Conservation (phyloP, 2,113 vertebrate species). For the Speoplatyrhinus poulsoni region DNA sequence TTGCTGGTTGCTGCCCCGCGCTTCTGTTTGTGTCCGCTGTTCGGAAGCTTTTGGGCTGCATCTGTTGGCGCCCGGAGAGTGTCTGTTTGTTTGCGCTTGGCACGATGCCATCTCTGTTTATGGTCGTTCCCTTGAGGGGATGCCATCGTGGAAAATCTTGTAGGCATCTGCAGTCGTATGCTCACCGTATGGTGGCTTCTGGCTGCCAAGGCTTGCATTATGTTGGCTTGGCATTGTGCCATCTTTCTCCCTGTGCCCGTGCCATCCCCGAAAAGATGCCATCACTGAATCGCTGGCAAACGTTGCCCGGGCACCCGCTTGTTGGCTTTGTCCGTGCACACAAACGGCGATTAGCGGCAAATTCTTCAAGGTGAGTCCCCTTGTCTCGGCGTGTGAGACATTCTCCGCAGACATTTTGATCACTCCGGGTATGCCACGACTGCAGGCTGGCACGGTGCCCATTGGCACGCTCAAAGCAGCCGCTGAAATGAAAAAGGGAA, state of each 20-base stretch:
- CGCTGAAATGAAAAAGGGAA: conserved; percentile 42
- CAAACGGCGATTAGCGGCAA: conserved; percentile 55
- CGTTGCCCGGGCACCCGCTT: conserved; percentile 54
- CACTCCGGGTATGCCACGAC: conserved; percentile 25
- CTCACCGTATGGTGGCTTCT: conserved; percentile 52
- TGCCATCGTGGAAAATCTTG: conserved; percentile 45
- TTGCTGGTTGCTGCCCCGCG: conserved; percentile 14
- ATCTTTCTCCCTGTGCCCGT: conserved; percentile 55
- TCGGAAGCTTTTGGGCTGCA: conserved; percentile 29
- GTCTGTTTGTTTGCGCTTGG: conserved; percentile 54
- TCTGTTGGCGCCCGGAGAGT: conserved; percentile 22
- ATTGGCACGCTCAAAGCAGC: conserved; percentile 47
- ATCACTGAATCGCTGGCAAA: conserved; percentile 58
- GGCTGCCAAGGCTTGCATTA: conserved; percentile 52
- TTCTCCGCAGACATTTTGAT: conserved; percentile 27
- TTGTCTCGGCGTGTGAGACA: conserved; percentile 37
- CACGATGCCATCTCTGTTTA: conserved; percentile 63
- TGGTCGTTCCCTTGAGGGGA: conserved; percentile 58
- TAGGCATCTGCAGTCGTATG: conserved; percentile 49
- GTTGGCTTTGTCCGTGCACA: conserved; percentile 62
- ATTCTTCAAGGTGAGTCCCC: conserved; percentile 61
- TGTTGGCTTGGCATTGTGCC: conserved; percentile 64
- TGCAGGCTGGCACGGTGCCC: conserved; percentile 52
- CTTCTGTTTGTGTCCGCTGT: conserved; percentile 28
- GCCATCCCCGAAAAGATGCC: conserved; percentile 56